A percentile compares a stretch with the other conserved stretches of the same genome.
These are phyloP conservation scores for Oryzias melastigma DNA, from an alignment of 2,113 vertebrate genomes.

Conservation along the genomic window DNA sequence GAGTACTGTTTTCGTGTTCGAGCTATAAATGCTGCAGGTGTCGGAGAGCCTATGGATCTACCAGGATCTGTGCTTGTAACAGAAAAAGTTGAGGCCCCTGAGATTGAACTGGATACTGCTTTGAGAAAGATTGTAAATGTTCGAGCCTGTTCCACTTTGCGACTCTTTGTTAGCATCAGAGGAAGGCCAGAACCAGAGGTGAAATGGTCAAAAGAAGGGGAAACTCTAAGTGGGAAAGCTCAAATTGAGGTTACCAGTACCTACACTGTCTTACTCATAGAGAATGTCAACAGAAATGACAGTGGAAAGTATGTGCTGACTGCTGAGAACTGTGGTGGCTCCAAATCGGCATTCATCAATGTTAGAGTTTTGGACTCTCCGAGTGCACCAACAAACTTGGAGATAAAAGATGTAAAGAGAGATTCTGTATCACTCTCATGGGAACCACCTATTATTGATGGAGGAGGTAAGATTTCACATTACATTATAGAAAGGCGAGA, in stretches of 20 bases:
- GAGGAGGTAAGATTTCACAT: conserved; percentile 93
- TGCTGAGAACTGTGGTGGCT: conserved; percentile 89
- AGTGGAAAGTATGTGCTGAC: conserved; percentile 92
- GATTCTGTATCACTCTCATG: conserved; percentile 89
- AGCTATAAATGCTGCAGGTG: conserved; percentile 89
- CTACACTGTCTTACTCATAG: conserved; percentile 91
- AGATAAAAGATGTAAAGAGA: conserved; percentile 89
- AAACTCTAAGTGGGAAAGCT: conserved; percentile 83
- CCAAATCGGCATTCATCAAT: conserved; percentile 94
- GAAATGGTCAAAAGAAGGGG: conserved; percentile 93
- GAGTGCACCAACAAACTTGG: conserved; percentile 87
- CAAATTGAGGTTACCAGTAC: conserved; percentile 91
- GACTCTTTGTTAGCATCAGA: conserved; percentile 90
- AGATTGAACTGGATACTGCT: conserved; percentile 91
- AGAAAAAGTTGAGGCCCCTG: conserved; percentile 90
- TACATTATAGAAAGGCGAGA: conserved; percentile 96
- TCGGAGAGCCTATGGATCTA: conserved; percentile 86
- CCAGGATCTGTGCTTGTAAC: conserved; percentile 82
- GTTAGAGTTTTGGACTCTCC: conserved; percentile 95
- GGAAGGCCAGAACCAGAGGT: conserved; percentile 95
- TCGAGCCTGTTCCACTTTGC: conserved; percentile 87
- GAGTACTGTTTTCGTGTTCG: conserved; percentile 92
- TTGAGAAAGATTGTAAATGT: conserved; percentile 92
- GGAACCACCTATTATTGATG: conserved; percentile 94
- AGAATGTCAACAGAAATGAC: conserved; percentile 94